Conservation (phyloP, 2,113 vertebrate species). For the Anarrhichthys ocellatus region DNA sequence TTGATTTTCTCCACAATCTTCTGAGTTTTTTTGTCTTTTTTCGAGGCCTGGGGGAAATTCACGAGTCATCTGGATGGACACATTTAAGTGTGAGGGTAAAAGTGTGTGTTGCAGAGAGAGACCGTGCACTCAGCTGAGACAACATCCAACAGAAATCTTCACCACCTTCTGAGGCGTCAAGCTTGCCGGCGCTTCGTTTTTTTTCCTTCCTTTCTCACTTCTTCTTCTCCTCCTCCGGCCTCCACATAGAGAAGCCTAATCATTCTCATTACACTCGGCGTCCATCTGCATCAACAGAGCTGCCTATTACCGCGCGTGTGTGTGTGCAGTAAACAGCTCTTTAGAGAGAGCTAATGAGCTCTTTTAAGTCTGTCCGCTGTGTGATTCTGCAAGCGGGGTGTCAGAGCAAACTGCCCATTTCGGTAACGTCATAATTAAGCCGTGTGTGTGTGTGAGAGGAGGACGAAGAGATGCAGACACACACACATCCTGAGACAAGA, state of each 20-base stretch:
- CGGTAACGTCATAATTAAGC: slow-evolving; percentile 79
- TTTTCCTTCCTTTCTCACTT: too few relatives aligned
- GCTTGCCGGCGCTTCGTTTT: slow-evolving; percentile 35
- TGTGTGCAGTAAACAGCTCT: slow-evolving; percentile 78
- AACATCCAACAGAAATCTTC: slow-evolving; percentile 66
- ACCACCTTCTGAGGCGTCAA: slow-evolving; percentile 58
- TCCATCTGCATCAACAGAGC: slow-evolving; percentile 79
- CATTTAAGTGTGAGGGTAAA: slow-evolving; percentile 17
- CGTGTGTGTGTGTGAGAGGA: not conserved
- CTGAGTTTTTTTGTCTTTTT: not conserved
- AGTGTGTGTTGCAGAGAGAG: slow-evolving; percentile 37
- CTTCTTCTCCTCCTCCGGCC: slow-evolving; percentile 32
- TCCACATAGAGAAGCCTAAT: slow-evolving; percentile 71
- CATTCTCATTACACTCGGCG: slow-evolving; percentile 77
- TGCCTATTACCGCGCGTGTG: slow-evolving; percentile 70
- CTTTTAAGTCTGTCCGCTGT: slow-evolving; percentile 78
- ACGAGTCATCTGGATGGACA: slow-evolving; percentile 43
- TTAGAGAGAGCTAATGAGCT: slow-evolving; percentile 82
- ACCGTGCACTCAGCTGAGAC: slow-evolving; percentile 65
- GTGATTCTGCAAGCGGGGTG: slow-evolving; percentile 73
- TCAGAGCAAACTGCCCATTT: slow-evolving; percentile 78
- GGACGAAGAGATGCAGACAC: slow-evolving; percentile 37
- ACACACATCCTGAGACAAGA: slow-evolving; percentile 21
- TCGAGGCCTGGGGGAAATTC: slow-evolving; percentile 35
- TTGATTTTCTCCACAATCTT: slow-evolving; percentile 18